Conservation (phyloP, 2,888 invertebrate species). For the Drosophila planitibia region DNA sequence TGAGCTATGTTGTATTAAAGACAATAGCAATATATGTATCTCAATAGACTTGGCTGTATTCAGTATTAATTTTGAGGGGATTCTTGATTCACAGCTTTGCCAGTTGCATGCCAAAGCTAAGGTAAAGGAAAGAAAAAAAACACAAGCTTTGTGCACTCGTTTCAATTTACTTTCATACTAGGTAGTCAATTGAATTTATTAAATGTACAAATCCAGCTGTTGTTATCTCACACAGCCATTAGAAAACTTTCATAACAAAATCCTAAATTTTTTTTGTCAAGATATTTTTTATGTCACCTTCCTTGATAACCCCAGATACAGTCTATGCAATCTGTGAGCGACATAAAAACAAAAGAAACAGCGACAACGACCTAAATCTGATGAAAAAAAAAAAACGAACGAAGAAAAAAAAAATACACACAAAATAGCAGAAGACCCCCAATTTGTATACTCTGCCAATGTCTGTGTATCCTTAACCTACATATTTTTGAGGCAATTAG, state of each 20-base stretch:
- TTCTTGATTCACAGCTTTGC: background rate
- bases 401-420: background rate
- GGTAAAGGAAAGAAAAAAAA: background rate
- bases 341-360: slow-evolving; percentile 50
- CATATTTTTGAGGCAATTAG: background rate
- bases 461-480: background rate
- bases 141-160: background rate
- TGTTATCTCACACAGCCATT: slow-evolving; percentile 8
- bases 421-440: background rate
- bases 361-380: slow-evolving; percentile 53
- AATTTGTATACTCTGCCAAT: slow-evolving; percentile 29
- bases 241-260: slow-evolving; percentile 27
- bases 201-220: slow-evolving; percentile 12
- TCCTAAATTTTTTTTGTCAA: background rate
- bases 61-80: background rate
- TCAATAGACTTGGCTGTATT: background rate
- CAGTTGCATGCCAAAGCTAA: background rate
- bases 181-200: slow-evolving; percentile 25
- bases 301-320: slow-evolving; percentile 19
- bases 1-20: background rate
- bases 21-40: background rate
- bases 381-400: slow-evolving; percentile 7
- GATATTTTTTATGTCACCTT: slow-evolving; percentile 38
- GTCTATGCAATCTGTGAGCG: slow-evolving; percentile 40
- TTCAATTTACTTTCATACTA: slow-evolving; percentile 6